A percentile compares a stretch with the other conserved stretches of the same genome.
Conservation (phyloP, 2,888 invertebrate genomes). For the Aplocera efformata region DNA sequence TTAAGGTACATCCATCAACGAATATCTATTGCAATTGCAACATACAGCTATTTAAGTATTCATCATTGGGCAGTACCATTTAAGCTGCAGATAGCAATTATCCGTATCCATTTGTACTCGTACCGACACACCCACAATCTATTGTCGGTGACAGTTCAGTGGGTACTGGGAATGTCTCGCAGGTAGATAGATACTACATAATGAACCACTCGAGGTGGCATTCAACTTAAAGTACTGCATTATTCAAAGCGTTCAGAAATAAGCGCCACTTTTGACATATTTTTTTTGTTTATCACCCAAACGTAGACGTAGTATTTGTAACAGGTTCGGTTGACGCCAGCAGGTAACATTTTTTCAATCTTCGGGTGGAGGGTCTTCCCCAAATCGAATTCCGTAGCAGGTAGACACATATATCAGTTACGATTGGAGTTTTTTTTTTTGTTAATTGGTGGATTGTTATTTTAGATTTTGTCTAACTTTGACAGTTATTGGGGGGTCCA, state of each 20-base stretch:
- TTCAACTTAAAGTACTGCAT: conserved; percentile 46
- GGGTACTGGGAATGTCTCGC: conserved; percentile 17
- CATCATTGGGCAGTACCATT: conserved; percentile 14
- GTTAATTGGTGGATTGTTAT: conserved; percentile 13
- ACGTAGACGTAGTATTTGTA: conserved; percentile 66
- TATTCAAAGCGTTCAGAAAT: conserved; percentile 44
- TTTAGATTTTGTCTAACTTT: conserved; percentile 6
- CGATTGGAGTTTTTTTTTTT: conserved; percentile 31
- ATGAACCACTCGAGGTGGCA: conserved; percentile 43
- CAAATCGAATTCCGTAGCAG: conserved; percentile 40
- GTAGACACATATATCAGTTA: conserved; percentile 27
- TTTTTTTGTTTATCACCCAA: conserved; percentile 14
- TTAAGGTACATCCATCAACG: too few relatives aligned
- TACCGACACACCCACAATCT: conserved; percentile 46
- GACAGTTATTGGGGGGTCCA: too few relatives aligned
- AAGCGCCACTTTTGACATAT: conserved; percentile 59
- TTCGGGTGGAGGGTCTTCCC: conserved; percentile 52
- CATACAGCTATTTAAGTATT: too few relatives aligned
- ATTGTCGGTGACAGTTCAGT: conserved; percentile 39
- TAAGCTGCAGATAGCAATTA: conserved; percentile 35
- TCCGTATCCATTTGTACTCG: conserved; percentile 33
- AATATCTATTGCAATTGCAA: too few relatives aligned
- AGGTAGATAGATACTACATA: conserved; percentile 28
- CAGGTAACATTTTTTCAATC: conserved; percentile 60
- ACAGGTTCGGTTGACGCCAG: conserved; percentile 45